These are phyloP conservation scores for Dendrocincla fuliginosa DNA, from an alignment of 2,797 vertebrate genomes.

Conservation along the genomic window DNA sequence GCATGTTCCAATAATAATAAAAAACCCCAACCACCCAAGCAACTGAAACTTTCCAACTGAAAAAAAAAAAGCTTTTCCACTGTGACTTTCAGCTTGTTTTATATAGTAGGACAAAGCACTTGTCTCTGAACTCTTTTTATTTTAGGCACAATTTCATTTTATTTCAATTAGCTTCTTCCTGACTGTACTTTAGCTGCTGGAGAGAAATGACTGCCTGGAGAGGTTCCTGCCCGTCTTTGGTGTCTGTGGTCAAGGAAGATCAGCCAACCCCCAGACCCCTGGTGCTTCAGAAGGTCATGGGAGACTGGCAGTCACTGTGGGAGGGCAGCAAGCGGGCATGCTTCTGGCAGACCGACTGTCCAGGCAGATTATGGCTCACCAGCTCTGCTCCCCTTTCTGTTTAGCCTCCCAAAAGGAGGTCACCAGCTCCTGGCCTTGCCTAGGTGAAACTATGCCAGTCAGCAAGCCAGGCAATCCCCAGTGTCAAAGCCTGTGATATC, in stretches of 20 bases:
- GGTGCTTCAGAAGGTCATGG: fast-evolving
- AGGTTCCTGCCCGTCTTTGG: background rate
- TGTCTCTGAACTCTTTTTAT: background rate
- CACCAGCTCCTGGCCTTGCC: background rate
- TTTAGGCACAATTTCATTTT: background rate
- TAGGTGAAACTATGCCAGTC: background rate
- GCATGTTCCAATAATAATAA: background rate
- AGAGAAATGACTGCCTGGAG: background rate
- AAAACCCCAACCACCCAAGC: background rate
- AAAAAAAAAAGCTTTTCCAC: background rate
- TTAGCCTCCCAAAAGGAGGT: background rate
- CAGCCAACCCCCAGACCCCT: background rate
- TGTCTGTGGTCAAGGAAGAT: background rate
- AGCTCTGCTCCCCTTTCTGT: background rate
- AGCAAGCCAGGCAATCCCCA: background rate
- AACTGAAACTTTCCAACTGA: background rate
- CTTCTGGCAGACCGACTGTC: background rate
- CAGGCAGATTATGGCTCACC: background rate
- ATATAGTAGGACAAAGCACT: background rate
- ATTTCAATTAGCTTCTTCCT: background rate
- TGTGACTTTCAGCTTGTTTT: background rate
- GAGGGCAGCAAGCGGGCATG: fast-evolving
- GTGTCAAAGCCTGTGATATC: background rate
- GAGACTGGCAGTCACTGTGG: background rate
- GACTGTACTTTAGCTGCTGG: background rate